phyloP scores from a whole-genome alignment of 2,888 invertebrate genomes.

The Eupithecia exiguata region DNA sequence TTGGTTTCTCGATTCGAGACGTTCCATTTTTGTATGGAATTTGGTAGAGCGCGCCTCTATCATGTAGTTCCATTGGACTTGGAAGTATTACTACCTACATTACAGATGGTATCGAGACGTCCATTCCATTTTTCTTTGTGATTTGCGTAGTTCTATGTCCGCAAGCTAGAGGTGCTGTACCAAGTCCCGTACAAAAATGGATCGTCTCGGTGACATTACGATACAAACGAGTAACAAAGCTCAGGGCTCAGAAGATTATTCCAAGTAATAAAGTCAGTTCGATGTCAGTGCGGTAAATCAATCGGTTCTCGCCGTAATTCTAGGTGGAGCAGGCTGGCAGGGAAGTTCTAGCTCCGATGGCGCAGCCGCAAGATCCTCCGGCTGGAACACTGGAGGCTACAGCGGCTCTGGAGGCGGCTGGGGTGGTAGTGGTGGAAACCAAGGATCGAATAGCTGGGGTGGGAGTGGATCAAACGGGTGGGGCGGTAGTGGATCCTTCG shows the following conservation, averaged over 20 bases:
- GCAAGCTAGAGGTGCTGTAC: neutral
- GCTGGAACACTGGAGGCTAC: slow-evolving; percentile 32
- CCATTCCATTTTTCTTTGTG: too few relatives aligned
- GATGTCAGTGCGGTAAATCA: neutral
- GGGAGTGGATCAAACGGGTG: slow-evolving; percentile 24
- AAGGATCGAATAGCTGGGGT: slow-evolving; percentile 31
- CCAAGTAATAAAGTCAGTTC: neutral
- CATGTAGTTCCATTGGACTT: too few relatives aligned
- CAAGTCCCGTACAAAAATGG: neutral
- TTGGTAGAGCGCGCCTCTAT: neutral
- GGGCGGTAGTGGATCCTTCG: slow-evolving; percentile 18
- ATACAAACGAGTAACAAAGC: neutral
- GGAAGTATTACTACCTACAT: too few relatives aligned
- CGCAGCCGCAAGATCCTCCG: slow-evolving; percentile 36
- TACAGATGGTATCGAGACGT: too few relatives aligned
- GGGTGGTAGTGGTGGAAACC: slow-evolving; percentile 32
- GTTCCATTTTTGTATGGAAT: neutral
- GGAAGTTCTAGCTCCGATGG: slow-evolving; percentile 30
- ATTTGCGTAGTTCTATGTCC: too few relatives aligned
- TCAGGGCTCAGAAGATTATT: neutral
- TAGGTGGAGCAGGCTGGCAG: slow-evolving; percentile 43
- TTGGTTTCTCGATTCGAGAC: neutral
- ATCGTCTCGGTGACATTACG: neutral
- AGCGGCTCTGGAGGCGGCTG: slow-evolving; percentile 32
- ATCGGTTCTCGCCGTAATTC: neutral